Conservation (phyloP, 2,797 vertebrate genomes). For the Lepus townsendii region DNA sequence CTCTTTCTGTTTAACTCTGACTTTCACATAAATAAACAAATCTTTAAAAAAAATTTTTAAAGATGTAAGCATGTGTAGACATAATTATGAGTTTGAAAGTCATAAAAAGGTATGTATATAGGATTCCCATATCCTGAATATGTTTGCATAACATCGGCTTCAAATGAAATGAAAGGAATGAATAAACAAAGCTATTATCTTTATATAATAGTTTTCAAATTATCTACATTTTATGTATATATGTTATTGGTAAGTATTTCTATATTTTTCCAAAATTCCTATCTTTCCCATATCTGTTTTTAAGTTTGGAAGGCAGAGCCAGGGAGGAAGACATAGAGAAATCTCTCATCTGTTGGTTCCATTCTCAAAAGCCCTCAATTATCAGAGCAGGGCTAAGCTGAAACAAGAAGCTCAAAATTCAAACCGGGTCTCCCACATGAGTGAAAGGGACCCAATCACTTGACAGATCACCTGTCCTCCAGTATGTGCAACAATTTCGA, state of each 20-base stretch:
- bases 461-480: too few species aligned
- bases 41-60: background rate
- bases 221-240: background rate
- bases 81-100: background rate
- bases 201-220: background rate
- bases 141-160: background rate
- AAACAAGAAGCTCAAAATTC: too few species aligned
- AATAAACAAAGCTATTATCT: background rate
- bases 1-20: background rate
- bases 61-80: background rate
- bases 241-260: background rate
- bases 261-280: background rate
- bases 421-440: too few species aligned
- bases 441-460: too few species aligned
- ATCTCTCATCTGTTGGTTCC: too few species aligned
- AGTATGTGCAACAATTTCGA: too few species aligned
- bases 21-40: constrained; percentile 25
- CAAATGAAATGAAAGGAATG: background rate
- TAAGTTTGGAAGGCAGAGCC: too few species aligned
- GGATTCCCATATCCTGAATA: background rate
- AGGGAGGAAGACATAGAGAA: too few species aligned
- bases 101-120: background rate
- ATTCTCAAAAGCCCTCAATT: too few species aligned
- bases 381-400: too few species aligned
- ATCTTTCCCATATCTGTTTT: too few species aligned